Base-by-base conservation (phyloP, 2,113 vertebrate species). In the Alaudala cheleensis region DNA sequence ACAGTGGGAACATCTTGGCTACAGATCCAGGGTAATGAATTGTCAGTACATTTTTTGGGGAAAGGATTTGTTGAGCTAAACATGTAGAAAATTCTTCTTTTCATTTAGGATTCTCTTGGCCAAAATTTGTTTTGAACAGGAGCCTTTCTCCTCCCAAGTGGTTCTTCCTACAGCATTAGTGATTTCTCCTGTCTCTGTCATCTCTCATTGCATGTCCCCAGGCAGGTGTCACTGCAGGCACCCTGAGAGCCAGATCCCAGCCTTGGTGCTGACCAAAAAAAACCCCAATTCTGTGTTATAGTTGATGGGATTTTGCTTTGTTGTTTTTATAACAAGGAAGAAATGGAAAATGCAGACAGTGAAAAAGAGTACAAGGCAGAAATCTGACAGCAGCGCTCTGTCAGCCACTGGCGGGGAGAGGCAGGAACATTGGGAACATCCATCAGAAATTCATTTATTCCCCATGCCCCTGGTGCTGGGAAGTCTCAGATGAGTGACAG, bases 311-410 rank as follows among this genome's bases (percentile, higher is more conserved):
- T 76, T 88, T 70, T 54, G 18, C 29, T 58, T 53, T 79, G 57
- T 72, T 86, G 72, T 83, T 92, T 56, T 65, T 61, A 71, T 73
- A 96, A 88, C 72, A 39, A 84, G 90, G 81, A 83, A 86, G 67
- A 81, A 92, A 86, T 88, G 50, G 67, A 78, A 74, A 90, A 78
- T 21, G 53, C 50, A 49, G 81, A 47, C 90, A 86, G 54, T 77
- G 84, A 94, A 87, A 53, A 90, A 49, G 56, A 57, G 15, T 4
- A 15, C n/a, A 80, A 77, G 87, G 78, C 73, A 80, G 67, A 56
- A 64, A 34, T 62, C 39, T 74, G 49, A 42, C 84, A 90, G 69
- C 72, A 50, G 50, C 5, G 33, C 73, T 90, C 76, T 67, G 70
- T 92, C 87, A 78, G 81, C 25, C 53, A 20, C 37, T 15, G 5